A percentile compares a stretch with the other conserved stretches of the same genome.
Conservation (phyloP, 2,113 vertebrate species). For the Myiagra hebetior region DNA sequence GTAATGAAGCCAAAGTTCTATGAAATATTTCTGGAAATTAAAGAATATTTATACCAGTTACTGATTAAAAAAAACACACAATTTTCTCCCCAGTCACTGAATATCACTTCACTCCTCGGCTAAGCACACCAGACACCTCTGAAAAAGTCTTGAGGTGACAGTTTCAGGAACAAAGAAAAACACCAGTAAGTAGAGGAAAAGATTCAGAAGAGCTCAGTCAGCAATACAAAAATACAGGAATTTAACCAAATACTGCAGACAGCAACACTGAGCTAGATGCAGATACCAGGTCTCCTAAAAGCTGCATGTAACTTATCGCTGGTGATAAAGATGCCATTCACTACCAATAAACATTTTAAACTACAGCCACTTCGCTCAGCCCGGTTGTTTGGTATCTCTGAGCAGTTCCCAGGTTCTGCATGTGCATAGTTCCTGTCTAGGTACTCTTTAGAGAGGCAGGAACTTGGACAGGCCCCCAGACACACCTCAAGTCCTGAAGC, state of each 20-base stretch:
- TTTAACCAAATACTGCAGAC: background rate
- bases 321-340: background rate
- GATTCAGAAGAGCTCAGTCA: background rate
- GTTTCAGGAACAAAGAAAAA: background rate
- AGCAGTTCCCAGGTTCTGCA: background rate
- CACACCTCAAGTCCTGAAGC: too few relatives aligned
- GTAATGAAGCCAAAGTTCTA: background rate
- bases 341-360: background rate
- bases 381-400: rapidly evolving
- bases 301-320: background rate
- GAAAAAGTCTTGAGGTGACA: background rate
- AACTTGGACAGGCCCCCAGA: background rate
- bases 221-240: background rate
- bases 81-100: background rate
- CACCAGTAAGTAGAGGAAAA: background rate
- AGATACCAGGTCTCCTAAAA: background rate
- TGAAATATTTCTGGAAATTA: background rate
- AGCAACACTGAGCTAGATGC: background rate
- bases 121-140: background rate
- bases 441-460: background rate
- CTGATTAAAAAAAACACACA: background rate
- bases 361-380: background rate
- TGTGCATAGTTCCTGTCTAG: background rate
- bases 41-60: background rate
- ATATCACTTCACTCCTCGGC: background rate